Conservation (phyloP, 2,888 invertebrate genomes). For the Nomada flava region DNA sequence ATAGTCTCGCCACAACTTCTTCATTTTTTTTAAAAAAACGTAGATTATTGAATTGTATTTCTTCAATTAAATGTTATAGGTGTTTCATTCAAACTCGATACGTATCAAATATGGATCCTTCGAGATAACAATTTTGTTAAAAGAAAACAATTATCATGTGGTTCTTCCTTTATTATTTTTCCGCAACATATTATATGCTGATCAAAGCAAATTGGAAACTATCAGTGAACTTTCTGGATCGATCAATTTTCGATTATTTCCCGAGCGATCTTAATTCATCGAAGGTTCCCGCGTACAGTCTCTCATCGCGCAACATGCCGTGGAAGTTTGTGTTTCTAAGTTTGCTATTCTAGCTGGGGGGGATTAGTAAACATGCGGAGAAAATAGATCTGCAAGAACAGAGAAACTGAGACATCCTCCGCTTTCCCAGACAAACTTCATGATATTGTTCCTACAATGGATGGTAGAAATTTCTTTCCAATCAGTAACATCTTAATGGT, state of each 20-base stretch:
- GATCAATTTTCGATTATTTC: not conserved
- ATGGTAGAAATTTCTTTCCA: not conserved
- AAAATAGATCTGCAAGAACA: constrained; percentile 67
- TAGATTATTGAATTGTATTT: not conserved
- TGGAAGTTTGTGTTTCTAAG: constrained; percentile 66
- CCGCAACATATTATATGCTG: not conserved
- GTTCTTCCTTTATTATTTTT: not conserved
- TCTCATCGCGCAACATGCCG: not conserved
- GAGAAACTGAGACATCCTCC: constrained; percentile 14
- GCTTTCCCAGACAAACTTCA: constrained; percentile 3
- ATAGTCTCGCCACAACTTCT: no score
- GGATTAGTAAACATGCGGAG: constrained; percentile 65
- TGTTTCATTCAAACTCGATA: not conserved
- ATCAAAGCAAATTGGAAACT: not conserved
- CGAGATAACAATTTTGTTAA: no score
- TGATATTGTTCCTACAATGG: not conserved
- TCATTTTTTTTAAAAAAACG: not conserved
- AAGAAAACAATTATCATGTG: no score
- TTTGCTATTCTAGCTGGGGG: constrained; percentile 58
- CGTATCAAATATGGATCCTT: not conserved
- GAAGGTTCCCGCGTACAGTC: constrained; percentile 1
- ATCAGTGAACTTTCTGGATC: not conserved
- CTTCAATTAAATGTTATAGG: not conserved
- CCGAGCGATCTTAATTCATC: not conserved
- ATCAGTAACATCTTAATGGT: no score